Base-by-base conservation (phyloP, 2,797 vertebrate species). In the Acanthurus lineatus region DNA sequence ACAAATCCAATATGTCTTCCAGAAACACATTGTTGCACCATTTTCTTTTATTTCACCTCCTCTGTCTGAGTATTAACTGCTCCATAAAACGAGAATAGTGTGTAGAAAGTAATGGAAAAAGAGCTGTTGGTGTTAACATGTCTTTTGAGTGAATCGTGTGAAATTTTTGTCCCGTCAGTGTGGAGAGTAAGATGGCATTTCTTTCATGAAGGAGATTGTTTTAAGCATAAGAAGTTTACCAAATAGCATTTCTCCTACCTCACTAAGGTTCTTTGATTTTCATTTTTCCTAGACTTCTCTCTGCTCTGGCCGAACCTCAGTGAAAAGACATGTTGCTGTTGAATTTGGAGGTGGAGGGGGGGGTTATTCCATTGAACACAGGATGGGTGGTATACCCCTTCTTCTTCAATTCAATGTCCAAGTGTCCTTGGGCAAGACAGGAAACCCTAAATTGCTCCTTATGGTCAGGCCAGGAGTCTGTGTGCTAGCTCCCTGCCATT, bases 1-100 rank as follows among this genome's bases (percentile, higher is more conserved):
- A 69, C 56, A 47, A 45, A 49, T 63, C 11, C 8, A 40, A 15
- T 51, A 76, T 54, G 12, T 57, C 51, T 66, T 28, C 20, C 62
- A 58, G 32, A 66, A 63, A 48, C n/a, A 63, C 3, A 35, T 19
- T 22, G 14, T 35, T 56, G 53, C 51, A 69, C 17, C 42, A 42
- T 54, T 32, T 15, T 4, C 59, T 49, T 56, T 38, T 47, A 61
- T 65, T 52, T 45, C 20, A 20, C 38, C 54, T 52, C 19, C 17
- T 45, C 56, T 32, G 17, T 59, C 28, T 14, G 19, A 47, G n/a
- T 53, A 38, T 65, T 42, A 65, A 58, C 45, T 32, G 51, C 67
- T 66, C n/a, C 19, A 66, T 52, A 53, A 59, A 54, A 19, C 49
- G n/a, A 42, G 22, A 67, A 9, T 17, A 6, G 17, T 35, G 9